Evolutionary conservation across 2,113 vertebrate genomes (phyloP).

Genomic region (Pyrgilauda ruficollis): DNA sequence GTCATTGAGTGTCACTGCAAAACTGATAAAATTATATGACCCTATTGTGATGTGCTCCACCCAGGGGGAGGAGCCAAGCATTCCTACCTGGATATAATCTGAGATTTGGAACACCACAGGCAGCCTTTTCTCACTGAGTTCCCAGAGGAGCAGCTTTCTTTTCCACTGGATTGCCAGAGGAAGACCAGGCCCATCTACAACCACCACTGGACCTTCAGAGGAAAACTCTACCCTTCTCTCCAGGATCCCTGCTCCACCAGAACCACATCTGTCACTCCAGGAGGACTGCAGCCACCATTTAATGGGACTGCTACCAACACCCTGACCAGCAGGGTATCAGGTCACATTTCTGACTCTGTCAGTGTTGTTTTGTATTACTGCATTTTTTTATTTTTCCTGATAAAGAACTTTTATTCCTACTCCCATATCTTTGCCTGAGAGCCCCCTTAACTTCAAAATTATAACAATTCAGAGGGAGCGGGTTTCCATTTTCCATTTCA

Average conservation of each 20-base stretch:
- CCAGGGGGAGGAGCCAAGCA: not conserved
- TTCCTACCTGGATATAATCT: not conserved
- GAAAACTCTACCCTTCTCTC: not conserved
- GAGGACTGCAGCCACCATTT: not conserved
- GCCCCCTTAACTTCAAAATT: not conserved
- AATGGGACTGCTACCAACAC: not conserved
- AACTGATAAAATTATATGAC: not conserved
- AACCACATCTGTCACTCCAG: not conserved
- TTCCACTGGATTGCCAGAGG: too few relatives aligned
- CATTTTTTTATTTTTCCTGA: not conserved
- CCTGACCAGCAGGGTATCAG: not conserved
- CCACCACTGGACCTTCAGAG: not conserved
- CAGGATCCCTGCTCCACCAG: not conserved
- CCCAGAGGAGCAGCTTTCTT: not conserved
- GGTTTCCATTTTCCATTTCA: not conserved
- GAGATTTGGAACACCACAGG: not conserved
- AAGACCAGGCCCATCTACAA: not conserved
- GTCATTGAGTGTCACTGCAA: not conserved
- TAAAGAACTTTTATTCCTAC: not conserved
- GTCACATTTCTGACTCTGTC: not conserved
- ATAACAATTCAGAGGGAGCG: not conserved
- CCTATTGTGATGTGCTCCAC: accelerated
- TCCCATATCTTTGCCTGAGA: not conserved
- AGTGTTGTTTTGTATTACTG: not conserved
- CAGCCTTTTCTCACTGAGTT: not conserved